Conservation (phyloP, 2,113 vertebrate genomes). For the Nesoenas mayeri region DNA sequence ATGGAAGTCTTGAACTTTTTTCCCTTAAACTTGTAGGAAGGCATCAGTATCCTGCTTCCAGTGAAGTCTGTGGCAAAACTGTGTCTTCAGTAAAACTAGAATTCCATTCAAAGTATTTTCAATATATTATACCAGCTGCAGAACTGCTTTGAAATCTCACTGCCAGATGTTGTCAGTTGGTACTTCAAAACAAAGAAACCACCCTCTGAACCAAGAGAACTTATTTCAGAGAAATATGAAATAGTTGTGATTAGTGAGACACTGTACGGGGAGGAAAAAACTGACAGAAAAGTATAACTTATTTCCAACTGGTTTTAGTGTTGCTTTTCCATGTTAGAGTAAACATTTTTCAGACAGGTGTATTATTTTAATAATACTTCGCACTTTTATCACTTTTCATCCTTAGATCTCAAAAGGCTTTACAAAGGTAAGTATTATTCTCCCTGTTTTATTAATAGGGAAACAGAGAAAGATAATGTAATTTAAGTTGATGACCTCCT, state of each 20-base stretch:
- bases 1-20: neutral
- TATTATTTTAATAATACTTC: constrained; percentile 36
- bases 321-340: neutral
- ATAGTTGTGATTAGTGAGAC: neutral
- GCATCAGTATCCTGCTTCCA: neutral
- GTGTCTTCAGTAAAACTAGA: neutral
- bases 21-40: neutral
- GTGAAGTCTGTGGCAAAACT: neutral
- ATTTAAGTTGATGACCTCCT: neutral
- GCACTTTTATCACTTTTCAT: constrained; percentile 25
- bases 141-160: neutral
- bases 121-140: neutral
- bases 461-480: neutral
- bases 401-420: constrained; percentile 57
- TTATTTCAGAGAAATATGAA: neutral
- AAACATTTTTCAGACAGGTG: neutral
- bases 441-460: constrained; percentile 15
- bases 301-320: neutral
- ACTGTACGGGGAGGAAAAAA: neutral
- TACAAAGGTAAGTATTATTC: constrained; percentile 40
- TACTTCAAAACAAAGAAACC: neutral
- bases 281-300: rapidly evolving
- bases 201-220: neutral
- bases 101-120: neutral
- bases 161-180: neutral